Evolutionary conservation across 2,113 vertebrate genomes (phyloP).

Genomic region (Coreoperca whiteheadi): DNA sequence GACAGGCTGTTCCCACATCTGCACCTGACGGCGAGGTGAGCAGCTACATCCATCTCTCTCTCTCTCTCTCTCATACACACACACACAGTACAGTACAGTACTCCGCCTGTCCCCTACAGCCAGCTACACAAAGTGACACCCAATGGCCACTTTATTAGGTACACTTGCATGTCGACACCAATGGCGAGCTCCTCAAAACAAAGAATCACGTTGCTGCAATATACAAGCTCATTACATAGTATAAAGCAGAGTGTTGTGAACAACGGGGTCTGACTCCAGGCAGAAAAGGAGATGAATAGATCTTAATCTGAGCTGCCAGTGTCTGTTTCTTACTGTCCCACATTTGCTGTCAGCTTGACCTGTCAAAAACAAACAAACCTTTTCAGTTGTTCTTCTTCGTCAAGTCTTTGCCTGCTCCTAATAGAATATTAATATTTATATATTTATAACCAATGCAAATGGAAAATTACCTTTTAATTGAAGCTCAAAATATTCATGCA

Average conservation of each 20-base stretch:
- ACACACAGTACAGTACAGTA: not conserved
- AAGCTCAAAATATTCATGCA: not conserved
- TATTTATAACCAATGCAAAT: not conserved
- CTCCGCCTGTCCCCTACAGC: not conserved
- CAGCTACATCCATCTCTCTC: not conserved
- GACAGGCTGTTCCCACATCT: constrained; percentile 6
- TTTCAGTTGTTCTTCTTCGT: not conserved
- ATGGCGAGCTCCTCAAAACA: not conserved
- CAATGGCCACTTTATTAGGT: not conserved
- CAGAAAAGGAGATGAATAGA: not conserved
- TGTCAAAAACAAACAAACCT: not conserved
- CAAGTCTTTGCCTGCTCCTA: not conserved
- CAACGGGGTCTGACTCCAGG: not conserved
- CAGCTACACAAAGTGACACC: not conserved
- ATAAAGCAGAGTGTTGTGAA: not conserved
- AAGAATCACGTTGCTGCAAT: not conserved
- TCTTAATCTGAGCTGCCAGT: not conserved
- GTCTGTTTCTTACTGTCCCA: not conserved
- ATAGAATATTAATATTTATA: not conserved
- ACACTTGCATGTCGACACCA: not conserved
- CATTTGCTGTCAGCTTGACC: not conserved
- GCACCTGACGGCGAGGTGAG: constrained; percentile 66
- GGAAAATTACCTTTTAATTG: not conserved
- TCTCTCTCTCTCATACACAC: not conserved
- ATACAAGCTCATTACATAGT: not conserved